phyloP scores from a whole-genome alignment of 2,797 vertebrate genomes.

The Graptemys geographica region DNA sequence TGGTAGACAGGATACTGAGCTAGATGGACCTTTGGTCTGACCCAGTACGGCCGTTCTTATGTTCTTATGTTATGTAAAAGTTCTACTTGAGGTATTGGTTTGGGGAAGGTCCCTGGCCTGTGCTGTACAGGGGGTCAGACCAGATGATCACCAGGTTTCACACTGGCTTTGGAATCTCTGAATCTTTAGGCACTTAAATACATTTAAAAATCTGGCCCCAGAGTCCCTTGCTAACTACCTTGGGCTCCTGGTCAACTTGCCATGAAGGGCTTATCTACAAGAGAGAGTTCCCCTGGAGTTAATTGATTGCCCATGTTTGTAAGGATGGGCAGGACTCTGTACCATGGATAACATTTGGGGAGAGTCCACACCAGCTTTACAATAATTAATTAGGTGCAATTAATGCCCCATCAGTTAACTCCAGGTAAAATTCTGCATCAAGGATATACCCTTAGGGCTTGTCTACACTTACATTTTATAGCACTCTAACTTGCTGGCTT shows the following conservation, averaged over 20 bases:
- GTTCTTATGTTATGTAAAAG: too few species aligned
- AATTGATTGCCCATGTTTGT: neutral
- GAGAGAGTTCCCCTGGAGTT: too few species aligned
- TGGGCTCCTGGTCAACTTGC: neutral
- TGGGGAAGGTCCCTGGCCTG: neutral
- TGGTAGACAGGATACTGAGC: too few species aligned
- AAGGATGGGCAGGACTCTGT: neutral
- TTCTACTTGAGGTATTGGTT: neutral
- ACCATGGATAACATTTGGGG: too few species aligned
- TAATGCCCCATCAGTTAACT: neutral
- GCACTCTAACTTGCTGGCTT: too few species aligned
- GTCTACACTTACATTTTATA: too few species aligned
- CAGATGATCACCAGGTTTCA: too few species aligned
- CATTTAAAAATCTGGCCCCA: too few species aligned
- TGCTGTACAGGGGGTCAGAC: too few species aligned
- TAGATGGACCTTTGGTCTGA: too few species aligned
- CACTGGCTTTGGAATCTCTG: neutral
- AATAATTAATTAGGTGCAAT: neutral
- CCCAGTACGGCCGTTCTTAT: too few species aligned
- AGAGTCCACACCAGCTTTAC: neutral
- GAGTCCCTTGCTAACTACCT: neutral
- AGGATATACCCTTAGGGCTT: too few species aligned
- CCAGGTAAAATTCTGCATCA: neutral
- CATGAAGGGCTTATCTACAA: neutral
- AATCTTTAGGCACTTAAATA: neutral